Conservation (phyloP, 2,888 invertebrate species). For the Morpho deidamia region DNA sequence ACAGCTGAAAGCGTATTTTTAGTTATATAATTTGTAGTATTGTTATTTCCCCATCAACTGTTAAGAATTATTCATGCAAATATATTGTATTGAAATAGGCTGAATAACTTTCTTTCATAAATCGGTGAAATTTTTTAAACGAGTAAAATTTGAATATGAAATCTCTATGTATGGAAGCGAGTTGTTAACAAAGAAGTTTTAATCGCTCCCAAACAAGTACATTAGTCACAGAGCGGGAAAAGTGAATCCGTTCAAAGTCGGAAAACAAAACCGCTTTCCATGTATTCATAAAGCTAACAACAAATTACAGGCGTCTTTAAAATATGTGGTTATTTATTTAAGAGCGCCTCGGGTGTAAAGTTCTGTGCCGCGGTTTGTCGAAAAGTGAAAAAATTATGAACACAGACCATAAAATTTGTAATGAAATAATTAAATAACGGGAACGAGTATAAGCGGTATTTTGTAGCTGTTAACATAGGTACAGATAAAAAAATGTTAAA, state of each 20-base stretch:
- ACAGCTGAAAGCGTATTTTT: no score
- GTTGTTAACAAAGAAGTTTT: conserved; percentile 49
- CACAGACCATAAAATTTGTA: conserved; percentile 6
- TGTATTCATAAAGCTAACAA: conserved; percentile 29
- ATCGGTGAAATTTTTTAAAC: conserved; percentile 51
- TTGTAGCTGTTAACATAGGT: background rate
- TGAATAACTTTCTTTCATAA: conserved; percentile 32
- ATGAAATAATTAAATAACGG: background rate
- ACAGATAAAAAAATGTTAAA: conserved; percentile 39
- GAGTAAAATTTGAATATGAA: conserved; percentile 47
- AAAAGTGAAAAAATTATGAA: background rate
- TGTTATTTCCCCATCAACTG: background rate
- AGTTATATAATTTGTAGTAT: background rate
- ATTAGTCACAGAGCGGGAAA: conserved; percentile 64
- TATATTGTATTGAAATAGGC: conserved; percentile 24
- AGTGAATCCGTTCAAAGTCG: conserved; percentile 55
- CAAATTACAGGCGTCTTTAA: conserved; percentile 40
- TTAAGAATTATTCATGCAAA: background rate
- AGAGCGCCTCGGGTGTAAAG: conserved; percentile 39
- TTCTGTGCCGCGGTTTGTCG: conserved; percentile 29
- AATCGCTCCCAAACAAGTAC: conserved; percentile 52
- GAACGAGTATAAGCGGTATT: conserved; percentile 1
- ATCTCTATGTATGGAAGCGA: conserved; percentile 35
- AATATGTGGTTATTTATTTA: conserved; percentile 52
- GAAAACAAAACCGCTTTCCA: conserved; percentile 68